These are phyloP conservation scores for Megaptera novaeangliae DNA, from an alignment of 2,113 vertebrate species.

Conservation along the genomic window DNA sequence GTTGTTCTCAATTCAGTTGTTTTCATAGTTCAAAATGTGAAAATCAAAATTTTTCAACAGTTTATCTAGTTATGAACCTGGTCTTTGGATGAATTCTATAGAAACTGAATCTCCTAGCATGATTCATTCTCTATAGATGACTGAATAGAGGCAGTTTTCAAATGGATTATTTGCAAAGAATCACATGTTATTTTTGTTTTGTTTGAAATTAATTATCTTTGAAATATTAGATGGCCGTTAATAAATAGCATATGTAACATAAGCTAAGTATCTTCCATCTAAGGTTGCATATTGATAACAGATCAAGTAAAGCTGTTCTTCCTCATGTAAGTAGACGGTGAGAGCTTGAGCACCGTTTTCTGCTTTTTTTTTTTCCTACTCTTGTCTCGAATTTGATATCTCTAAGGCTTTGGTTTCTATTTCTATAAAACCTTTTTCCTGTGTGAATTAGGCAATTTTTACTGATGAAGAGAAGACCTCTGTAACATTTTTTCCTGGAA, in stretches of 20 bases:
- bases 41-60: not conserved
- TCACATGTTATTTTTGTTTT: not conserved
- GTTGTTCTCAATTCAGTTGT: not conserved
- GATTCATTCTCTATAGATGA: not conserved
- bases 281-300: not conserved
- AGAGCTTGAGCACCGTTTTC: not conserved
- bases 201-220: not conserved
- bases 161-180: not conserved
- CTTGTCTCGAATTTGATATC: conserved; percentile 3
- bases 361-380: not conserved
- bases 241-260: not conserved
- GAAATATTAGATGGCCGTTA: not conserved
- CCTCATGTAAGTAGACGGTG: not conserved
- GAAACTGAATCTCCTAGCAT: not conserved
- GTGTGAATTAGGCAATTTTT: not conserved
- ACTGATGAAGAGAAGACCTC: not conserved
- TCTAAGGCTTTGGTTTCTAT: not conserved
- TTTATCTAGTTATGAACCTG: not conserved
- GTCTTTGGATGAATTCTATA: not conserved
- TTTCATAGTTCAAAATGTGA: not conserved
- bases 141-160: not conserved
- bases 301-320: not conserved
- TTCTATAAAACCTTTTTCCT: conserved; percentile 1
- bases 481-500: conserved; percentile 20
- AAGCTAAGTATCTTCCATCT: not conserved